These are phyloP conservation scores for Smittia aterrima DNA, from an alignment of 2,888 invertebrate species.

Conservation along the genomic window DNA sequence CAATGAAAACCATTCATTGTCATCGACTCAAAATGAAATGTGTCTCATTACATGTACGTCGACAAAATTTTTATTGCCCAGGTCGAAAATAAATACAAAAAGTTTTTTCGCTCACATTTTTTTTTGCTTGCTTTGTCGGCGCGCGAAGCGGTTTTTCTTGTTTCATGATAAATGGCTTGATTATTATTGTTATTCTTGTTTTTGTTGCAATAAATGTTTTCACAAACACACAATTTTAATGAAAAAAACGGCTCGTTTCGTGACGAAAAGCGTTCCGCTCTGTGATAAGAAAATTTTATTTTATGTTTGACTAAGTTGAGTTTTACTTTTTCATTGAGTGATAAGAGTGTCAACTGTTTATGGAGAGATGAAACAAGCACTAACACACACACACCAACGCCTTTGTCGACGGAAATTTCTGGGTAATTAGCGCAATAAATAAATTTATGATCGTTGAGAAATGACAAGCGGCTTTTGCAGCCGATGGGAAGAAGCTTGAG, in stretches of 20 bases:
- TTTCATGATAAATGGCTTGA: slow-evolving; percentile 38
- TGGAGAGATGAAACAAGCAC: slow-evolving; percentile 10
- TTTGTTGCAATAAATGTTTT: slow-evolving; percentile 37
- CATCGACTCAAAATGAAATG: slow-evolving; percentile 4
- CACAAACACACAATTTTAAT: slow-evolving; percentile 11
- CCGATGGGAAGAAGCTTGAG: too few species aligned
- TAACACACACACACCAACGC: not conserved
- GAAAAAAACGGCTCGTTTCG: not conserved
- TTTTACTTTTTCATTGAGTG: slow-evolving; percentile 22
- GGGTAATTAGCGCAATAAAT: too few species aligned
- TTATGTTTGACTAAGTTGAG: slow-evolving; percentile 3
- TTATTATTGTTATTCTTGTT: slow-evolving; percentile 28
- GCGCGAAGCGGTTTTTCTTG: slow-evolving; percentile 37
- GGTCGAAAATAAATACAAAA: not conserved
- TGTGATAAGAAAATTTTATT: slow-evolving; percentile 20
- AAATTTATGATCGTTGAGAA: too few species aligned
- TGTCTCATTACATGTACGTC: slow-evolving; percentile 35
- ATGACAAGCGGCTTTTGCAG: too few species aligned
- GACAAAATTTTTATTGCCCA: slow-evolving; percentile 23
- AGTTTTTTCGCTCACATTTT: not conserved
- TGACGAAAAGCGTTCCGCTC: slow-evolving; percentile 28
- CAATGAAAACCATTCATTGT: slow-evolving; percentile 18
- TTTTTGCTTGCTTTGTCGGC: slow-evolving; percentile 30
- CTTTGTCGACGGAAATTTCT: too few species aligned
- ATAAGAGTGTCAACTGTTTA: not conserved